A percentile compares a stretch with the other conserved stretches of the same genome.
These are phyloP conservation scores for Myripristis murdjan DNA, from an alignment of 2,797 vertebrate species.

Conservation along the genomic window DNA sequence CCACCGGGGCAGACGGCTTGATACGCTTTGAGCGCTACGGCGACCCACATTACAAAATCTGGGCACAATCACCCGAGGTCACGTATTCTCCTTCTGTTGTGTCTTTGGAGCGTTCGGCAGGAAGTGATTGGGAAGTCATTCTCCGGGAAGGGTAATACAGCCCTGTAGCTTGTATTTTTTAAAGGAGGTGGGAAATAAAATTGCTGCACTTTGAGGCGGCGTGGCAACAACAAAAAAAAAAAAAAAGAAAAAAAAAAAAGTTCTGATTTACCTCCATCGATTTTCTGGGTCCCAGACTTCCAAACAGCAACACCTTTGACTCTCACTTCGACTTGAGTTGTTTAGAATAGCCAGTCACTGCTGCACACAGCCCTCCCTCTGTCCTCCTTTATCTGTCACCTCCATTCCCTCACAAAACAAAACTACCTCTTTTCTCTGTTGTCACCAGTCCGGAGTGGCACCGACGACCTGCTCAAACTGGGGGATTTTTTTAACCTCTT, in stretches of 20 bases:
- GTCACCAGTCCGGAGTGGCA: not conserved
- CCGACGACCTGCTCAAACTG: constrained; percentile 36
- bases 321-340: constrained; percentile 49
- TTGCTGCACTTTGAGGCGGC: constrained; percentile 57
- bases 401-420: constrained; percentile 24
- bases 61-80: constrained; percentile 5
- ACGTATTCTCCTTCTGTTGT: constrained; percentile 27
- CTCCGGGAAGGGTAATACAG: constrained; percentile 39
- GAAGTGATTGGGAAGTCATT: constrained; percentile 60
- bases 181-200: constrained; percentile 55
- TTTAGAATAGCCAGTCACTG: constrained; percentile 53
- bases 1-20: not conserved
- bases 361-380: constrained; percentile 31
- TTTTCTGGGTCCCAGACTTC: constrained; percentile 74
- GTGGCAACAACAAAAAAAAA: no score
- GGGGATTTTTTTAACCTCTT: constrained; percentile 26
- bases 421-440: not conserved
- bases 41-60: constrained; percentile 7
- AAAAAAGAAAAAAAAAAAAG: constrained; percentile 59
- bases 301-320: constrained; percentile 72
- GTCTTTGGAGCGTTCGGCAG: constrained; percentile 53
- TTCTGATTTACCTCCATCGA: constrained; percentile 77
- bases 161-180: constrained; percentile 45
- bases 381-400: constrained; percentile 45
- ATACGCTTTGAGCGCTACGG: constrained; percentile 27